Base-by-base conservation (phyloP, 1,140 invertebrate species). In the Calosoma granatense region DNA sequence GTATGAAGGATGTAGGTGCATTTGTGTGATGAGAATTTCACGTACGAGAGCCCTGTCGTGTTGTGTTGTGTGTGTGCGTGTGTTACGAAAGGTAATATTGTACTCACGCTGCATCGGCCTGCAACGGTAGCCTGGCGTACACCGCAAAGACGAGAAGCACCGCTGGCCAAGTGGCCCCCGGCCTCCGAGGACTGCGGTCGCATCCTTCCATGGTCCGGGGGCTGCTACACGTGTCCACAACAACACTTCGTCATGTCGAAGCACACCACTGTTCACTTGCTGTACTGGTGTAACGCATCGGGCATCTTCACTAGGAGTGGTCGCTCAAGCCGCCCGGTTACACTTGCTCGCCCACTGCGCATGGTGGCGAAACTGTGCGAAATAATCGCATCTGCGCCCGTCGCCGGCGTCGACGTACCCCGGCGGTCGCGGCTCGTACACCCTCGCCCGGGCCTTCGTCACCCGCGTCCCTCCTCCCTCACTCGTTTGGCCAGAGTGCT, bases 231-330 rank as follows among this genome's bases (percentile, higher is more conserved):
- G 66, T 68, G 66, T 64, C 65, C 61, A 58, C 62, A 36, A n/a
- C n/a, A 63, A 59, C 55, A 61, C 62, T 61, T 65, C 63, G 63
- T 63, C 67, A 68, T 69, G 64, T 59, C 59, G 58, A 58, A 62
- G 59, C 43, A 56, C 55, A 53, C 20, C 22, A 20, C 23, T 21
- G 22, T 51, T 21, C 43, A 53, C 43, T n/a, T 30, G 19, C 22
- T 51, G 47, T 51, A 56, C 41, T 63, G 64, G 63, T 62, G 67
- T 67, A 65, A 64, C 66, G 63, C 67, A 65, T 66, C 55, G 60
- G 66, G 63, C 66, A 65, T 64, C 64, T 60, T 60, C 65, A 68
- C 63, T 67, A 69, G 67, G 67, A 69, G 67, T 69, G 67, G 67
- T 67, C 67, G 59, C 63, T 62, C 15, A 61, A 61, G 65, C n/a